Conservation (phyloP, 2,113 vertebrate species). For the Amazona guildingii region DNA sequence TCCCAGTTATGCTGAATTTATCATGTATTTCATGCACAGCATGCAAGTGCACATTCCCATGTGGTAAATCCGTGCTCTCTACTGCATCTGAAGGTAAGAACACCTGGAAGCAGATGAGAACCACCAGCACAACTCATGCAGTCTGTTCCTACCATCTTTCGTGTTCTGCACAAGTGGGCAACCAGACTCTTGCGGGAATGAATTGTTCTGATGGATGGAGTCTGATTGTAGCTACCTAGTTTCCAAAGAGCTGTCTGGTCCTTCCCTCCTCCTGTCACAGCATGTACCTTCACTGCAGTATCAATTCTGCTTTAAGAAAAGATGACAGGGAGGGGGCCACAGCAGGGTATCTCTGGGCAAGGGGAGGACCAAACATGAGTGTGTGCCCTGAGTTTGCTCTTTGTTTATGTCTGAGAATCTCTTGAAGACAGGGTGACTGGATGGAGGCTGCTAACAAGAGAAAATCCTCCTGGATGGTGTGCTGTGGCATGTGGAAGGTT, state of each 20-base stretch:
- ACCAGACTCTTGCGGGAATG: too few species aligned
- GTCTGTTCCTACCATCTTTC: background rate
- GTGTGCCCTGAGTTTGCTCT: background rate
- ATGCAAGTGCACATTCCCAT: background rate
- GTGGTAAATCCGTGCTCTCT: background rate
- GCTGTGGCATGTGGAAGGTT: background rate
- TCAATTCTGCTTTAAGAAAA: background rate
- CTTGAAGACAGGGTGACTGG: background rate
- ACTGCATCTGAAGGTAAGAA: background rate
- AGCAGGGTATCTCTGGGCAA: background rate
- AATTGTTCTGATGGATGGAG: background rate
- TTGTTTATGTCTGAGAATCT: background rate
- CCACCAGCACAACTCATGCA: background rate
- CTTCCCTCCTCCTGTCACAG: background rate
- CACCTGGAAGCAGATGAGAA: background rate
- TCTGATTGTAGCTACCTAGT: background rate
- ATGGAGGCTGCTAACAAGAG: background rate
- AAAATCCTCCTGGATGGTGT: background rate
- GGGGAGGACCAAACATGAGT: too few species aligned
- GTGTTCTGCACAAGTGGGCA: background rate
- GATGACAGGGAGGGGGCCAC: background rate
- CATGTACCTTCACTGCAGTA: background rate
- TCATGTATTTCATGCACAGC: background rate
- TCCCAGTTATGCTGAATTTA: background rate
- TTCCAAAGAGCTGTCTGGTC: background rate